Evolutionary conservation across 2,888 invertebrate species (phyloP).

Genomic region (Xestia c-nigrum): DNA sequence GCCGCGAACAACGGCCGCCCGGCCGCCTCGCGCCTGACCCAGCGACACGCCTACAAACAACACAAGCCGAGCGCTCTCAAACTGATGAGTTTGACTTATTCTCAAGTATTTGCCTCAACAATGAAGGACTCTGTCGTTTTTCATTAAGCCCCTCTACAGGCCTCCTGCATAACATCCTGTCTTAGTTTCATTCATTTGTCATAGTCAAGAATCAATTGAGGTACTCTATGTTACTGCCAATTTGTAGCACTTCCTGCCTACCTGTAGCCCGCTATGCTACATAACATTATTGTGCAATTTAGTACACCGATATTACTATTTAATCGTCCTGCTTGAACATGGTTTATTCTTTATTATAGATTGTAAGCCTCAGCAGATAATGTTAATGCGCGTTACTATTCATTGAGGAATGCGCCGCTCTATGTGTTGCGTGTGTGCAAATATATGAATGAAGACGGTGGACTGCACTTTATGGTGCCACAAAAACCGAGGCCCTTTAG

Average conservation of each 20-base stretch:
- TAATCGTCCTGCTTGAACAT: slow-evolving; percentile 45
- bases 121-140: slow-evolving; percentile 63
- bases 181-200: slow-evolving; percentile 71
- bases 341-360: slow-evolving; percentile 32
- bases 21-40: slow-evolving; percentile 71
- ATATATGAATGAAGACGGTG: slow-evolving; percentile 85
- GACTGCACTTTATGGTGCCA: slow-evolving; percentile 81
- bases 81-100: slow-evolving; percentile 54
- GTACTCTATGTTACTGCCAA: slow-evolving; percentile 66
- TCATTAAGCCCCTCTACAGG: slow-evolving; percentile 61
- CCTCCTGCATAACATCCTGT: slow-evolving; percentile 68
- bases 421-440: slow-evolving; percentile 63
- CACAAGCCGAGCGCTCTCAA: slow-evolving; percentile 49
- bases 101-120: slow-evolving; percentile 56
- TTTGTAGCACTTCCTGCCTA: slow-evolving; percentile 67
- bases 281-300: slow-evolving; percentile 56
- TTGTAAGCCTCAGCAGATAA: slow-evolving; percentile 22
- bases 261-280: slow-evolving; percentile 52
- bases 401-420: slow-evolving; percentile 51
- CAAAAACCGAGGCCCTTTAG: slow-evolving; percentile 84
- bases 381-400: slow-evolving; percentile 43
- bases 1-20: slow-evolving; percentile 79
- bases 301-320: slow-evolving; percentile 54
- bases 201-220: slow-evolving; percentile 70
- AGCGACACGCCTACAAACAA: slow-evolving; percentile 64